These are phyloP conservation scores for Hydrozoanthus gracilis DNA, from an alignment of 92 coral and sea anemone genomes.

Conservation along the genomic window DNA sequence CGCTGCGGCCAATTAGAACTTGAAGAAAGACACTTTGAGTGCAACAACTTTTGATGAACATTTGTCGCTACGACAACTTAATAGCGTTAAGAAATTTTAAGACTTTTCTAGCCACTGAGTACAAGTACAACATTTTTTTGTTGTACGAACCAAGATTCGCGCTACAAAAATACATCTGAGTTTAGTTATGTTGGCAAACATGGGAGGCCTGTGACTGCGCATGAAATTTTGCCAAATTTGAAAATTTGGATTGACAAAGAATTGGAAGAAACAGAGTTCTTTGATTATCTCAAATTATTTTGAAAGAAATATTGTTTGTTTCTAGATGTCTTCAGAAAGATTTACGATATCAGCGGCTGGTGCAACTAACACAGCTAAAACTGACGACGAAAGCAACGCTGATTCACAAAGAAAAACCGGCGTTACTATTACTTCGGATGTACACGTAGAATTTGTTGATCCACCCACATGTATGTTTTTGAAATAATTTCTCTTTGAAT, in stretches of 20 bases:
- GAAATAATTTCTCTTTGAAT: background rate
- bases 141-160: background rate
- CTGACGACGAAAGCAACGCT: background rate
- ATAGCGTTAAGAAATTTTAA: no score
- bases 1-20: no score
- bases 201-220: constrained; percentile 15
- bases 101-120: no score
- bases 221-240: background rate
- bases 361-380: background rate
- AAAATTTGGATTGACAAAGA: background rate
- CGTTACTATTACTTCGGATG: constrained; percentile 67
- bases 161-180: no score
- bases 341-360: constrained; percentile 12
- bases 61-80: no score
- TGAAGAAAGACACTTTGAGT: no score
- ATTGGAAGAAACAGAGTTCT: background rate
- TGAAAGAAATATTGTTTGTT: background rate
- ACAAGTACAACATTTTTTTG: background rate
- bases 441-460: constrained; percentile 70
- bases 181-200: background rate
- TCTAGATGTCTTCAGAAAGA: constrained; percentile 29
- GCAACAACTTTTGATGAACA: no score
- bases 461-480: constrained; percentile 55
- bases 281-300: background rate
- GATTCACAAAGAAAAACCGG: constrained; percentile 25